Percentiles rank a stretch among this genome's conserved stretches.
Evolutionary conservation across 2,888 invertebrate species (phyloP).

Genomic region (Drosophila birchii): DNA sequence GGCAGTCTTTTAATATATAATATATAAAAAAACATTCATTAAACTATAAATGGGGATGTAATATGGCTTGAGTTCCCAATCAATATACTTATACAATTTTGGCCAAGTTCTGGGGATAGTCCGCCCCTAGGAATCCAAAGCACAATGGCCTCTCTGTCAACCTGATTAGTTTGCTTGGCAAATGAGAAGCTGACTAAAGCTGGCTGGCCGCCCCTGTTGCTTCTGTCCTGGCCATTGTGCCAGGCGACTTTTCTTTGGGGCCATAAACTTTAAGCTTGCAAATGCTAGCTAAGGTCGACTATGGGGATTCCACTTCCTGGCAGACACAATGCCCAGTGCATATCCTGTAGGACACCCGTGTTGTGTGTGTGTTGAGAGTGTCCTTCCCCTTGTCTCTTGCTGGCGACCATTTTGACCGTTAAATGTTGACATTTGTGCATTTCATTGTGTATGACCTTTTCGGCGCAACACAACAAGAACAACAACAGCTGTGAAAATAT

Average conservation of each 20-base stretch:
- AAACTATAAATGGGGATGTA: too few species aligned
- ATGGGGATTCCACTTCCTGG: slow-evolving; percentile 61
- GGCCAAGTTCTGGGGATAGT: slow-evolving; percentile 48
- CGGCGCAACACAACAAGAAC: slow-evolving; percentile 62
- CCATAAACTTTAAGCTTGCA: slow-evolving; percentile 75
- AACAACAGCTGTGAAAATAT: slow-evolving; percentile 41
- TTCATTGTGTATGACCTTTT: slow-evolving; percentile 77
- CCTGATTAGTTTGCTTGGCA: slow-evolving; percentile 67
- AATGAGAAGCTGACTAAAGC: slow-evolving; percentile 24
- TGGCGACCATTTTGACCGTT: slow-evolving; percentile 74
- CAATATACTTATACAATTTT: slow-evolving; percentile 45
- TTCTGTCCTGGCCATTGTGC: slow-evolving; percentile 56
- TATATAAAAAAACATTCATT: too few species aligned
- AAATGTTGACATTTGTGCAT: slow-evolving; percentile 80
- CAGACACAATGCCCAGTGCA: slow-evolving; percentile 53
- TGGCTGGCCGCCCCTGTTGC: slow-evolving; percentile 38
- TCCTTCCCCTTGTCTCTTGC: slow-evolving; percentile 22
- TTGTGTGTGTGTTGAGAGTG: slow-evolving; percentile 14
- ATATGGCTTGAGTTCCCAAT: background rate
- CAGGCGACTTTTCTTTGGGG: slow-evolving; percentile 63
- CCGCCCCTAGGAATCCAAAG: slow-evolving; percentile 2
- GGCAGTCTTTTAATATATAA: too few species aligned
- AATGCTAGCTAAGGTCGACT: slow-evolving; percentile 40
- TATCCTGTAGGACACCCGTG: background rate
- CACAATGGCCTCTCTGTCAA: slow-evolving; percentile 48